phyloP scores from a whole-genome alignment of 2,888 invertebrate species.

The Cosmopolites sordidus region DNA sequence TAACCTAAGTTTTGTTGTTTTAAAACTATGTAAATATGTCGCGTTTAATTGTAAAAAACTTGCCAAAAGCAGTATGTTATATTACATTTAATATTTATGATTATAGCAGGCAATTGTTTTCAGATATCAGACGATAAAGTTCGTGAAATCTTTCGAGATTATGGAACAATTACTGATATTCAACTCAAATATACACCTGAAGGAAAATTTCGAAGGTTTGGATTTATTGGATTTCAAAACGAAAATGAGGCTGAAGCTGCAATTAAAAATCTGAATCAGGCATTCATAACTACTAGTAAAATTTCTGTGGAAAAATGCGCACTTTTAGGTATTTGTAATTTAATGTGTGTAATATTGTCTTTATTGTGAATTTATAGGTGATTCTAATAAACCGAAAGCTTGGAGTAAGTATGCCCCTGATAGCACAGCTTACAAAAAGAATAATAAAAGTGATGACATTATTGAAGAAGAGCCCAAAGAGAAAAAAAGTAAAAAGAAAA shows the following conservation, averaged over 20 bases:
- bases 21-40: slow-evolving; percentile 58
- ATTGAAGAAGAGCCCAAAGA: slow-evolving; percentile 34
- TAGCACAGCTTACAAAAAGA: slow-evolving; percentile 61
- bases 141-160: slow-evolving; percentile 68
- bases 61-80: slow-evolving; percentile 75
- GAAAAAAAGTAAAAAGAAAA: slow-evolving; percentile 48
- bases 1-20: slow-evolving; percentile 1
- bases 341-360: neutral
- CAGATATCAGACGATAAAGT: slow-evolving; percentile 77
- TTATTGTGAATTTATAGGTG: slow-evolving; percentile 45
- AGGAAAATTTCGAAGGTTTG: slow-evolving; percentile 90
- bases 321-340: slow-evolving; percentile 52
- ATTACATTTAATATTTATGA: slow-evolving; percentile 11
- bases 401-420: slow-evolving; percentile 91
- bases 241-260: slow-evolving; percentile 77
- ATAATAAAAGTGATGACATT: slow-evolving; percentile 38
- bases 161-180: slow-evolving; percentile 88
- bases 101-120: slow-evolving; percentile 28
- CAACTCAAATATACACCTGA: slow-evolving; percentile 88
- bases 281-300: slow-evolving; percentile 77
- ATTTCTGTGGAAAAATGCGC: slow-evolving; percentile 74
- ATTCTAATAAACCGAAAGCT: slow-evolving; percentile 73
- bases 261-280: slow-evolving; percentile 73
- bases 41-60: slow-evolving; percentile 83
- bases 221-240: slow-evolving; percentile 84